Conservation (phyloP, 2,113 vertebrate genomes). For the Nothocercus julius region DNA sequence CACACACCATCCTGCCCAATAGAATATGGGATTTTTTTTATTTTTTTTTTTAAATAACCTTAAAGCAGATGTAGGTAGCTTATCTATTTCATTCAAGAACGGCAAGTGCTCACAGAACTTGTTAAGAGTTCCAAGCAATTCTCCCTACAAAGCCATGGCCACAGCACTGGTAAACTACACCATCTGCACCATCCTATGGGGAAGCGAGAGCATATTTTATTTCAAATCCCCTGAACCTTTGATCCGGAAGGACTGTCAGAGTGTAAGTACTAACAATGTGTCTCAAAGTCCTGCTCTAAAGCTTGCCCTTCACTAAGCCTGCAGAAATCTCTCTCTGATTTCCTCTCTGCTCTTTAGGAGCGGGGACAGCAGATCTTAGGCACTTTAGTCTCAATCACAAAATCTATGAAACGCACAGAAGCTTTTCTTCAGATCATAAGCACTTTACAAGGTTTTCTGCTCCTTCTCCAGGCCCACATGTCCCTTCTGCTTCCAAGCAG, state of each 20-base stretch:
- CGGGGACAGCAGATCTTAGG: neutral
- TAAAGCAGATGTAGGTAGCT: neutral
- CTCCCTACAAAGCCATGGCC: neutral
- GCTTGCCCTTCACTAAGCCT: neutral
- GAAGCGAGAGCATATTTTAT: rapidly evolving
- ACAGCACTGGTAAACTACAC: neutral
- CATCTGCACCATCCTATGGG: neutral
- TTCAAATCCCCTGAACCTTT: neutral
- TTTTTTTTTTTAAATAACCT: neutral
- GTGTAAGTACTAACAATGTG: neutral
- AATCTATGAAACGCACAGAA: neutral
- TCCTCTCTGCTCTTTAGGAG: neutral
- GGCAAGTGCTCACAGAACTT: neutral
- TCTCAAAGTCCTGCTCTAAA: neutral
- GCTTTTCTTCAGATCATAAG: rapidly evolving
- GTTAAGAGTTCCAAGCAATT: neutral
- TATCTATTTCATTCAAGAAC: slow-evolving; percentile 7
- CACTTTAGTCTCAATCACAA: neutral
- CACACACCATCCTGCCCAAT: neutral
- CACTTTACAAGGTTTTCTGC: neutral
- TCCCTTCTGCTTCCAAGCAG: neutral
- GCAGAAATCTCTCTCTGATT: neutral
- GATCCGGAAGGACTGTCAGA: neutral
- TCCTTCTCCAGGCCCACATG: neutral
- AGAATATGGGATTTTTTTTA: neutral